Evolutionary conservation across 1,140 invertebrate genomes (phyloP).

Genomic region (Druon quercuslanigerum): DNA sequence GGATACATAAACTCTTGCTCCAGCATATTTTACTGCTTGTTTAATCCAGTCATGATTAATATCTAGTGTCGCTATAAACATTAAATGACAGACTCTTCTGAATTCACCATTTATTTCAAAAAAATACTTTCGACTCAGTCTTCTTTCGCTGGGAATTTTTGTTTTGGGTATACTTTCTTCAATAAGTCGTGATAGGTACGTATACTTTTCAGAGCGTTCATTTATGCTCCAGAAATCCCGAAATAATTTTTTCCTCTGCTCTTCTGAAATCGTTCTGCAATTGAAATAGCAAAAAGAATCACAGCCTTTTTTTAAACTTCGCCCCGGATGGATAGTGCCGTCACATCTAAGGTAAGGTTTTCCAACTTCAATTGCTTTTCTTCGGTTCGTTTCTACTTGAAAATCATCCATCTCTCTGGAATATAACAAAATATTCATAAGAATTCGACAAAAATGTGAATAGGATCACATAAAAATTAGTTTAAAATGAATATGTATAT

Average conservation of each 20-base stretch:
- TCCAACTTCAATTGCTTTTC: no score
- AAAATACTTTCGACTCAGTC: background rate
- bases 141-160: background rate
- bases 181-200: background rate
- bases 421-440: no score
- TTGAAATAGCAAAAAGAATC: background rate
- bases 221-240: background rate
- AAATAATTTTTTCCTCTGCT: background rate
- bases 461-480: no score
- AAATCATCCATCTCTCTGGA: no score
- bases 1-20: no score
- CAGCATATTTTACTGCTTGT: background rate
- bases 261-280: background rate
- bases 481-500: no score
- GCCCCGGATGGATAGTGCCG: background rate
- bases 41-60: background rate
- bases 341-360: no score
- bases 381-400: no score
- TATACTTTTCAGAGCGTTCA: background rate
- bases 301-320: background rate
- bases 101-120: background rate
- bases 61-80: background rate
- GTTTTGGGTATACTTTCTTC: background rate
- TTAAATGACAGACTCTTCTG: background rate
- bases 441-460: no score